Evolutionary conservation across 2,888 invertebrate genomes (phyloP), one percentile per base, ranked within the genome.

Genomic region (Hofmannophila pseudospretella): DNA sequence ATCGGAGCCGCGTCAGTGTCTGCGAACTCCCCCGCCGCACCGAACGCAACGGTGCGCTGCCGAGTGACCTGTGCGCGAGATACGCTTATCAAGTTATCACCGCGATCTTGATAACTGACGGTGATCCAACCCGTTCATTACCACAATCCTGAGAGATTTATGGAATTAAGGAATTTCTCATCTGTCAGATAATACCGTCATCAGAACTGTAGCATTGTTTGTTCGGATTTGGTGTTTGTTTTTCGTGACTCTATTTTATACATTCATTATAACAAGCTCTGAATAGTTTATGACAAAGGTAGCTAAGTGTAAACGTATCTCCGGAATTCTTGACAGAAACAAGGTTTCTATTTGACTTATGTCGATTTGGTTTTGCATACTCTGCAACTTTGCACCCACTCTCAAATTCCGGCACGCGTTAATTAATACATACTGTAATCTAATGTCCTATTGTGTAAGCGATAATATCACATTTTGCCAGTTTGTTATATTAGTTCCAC

Each of bases 1-100:
- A 44, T 38, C 51, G 50, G 42, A 49, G 44, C 47, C 47, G 57
- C 77, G 75, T 79, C 79, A 80, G 82, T 82, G 51, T 54, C 59
- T 68, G 65, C 66, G 66, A 33, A 62, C 66, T 67, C 65, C 60
- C 46, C 61, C 60, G 63, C 49, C 52, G 36, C 23, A 49, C 52
- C 49, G 51, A 41, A 44, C 50, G 27, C 25, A 38, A 55, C 51
- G 56, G 4, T 22, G 5, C 59, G 57, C 45, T 51, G 42, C 36
- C 43, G 29, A 11, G 28, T 36, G 29, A 39, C 42, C 45, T 36
- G 44, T 43, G 48, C 52, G 12, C 7, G 47, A 47, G 52, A 56
- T 53, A 51, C 45, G 38, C 45, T 59, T 67, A 71, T 68, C 55
- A 50, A 37, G 45, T 59, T 67, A 71, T 68, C 55, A 50, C 49